phyloP scores from a whole-genome alignment of 2,797 vertebrate species.

The Lutjanus argentimaculatus region DNA sequence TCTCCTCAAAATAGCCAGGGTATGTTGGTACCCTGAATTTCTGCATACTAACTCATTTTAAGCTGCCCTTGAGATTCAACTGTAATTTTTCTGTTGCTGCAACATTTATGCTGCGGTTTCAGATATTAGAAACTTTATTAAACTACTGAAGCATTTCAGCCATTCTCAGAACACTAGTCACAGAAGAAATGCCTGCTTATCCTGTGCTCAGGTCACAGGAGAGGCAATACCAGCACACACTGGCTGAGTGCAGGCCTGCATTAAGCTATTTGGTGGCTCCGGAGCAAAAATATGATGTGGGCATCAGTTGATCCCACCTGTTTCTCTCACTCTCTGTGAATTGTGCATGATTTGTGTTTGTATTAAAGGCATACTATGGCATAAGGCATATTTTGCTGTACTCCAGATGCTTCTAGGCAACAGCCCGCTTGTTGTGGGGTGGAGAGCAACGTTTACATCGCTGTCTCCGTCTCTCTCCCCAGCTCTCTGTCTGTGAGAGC shows the following conservation, averaged over 20 bases:
- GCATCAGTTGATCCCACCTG: neutral
- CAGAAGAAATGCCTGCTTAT: neutral
- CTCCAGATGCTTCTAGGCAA: too few species aligned
- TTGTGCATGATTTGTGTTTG: neutral
- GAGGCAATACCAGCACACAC: neutral
- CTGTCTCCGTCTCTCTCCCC: too few species aligned
- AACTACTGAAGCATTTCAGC: neutral
- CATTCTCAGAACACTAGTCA: neutral
- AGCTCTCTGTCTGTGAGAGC: too few species aligned
- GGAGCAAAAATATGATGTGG: neutral
- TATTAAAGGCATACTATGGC: too few species aligned
- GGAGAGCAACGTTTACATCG: too few species aligned
- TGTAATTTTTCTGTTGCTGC: neutral
- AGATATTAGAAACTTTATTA: neutral
- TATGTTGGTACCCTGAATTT: neutral
- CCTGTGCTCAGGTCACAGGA: neutral
- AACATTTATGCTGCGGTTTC: neutral
- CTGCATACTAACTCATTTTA: slow-evolving; percentile 7
- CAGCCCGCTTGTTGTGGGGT: too few species aligned
- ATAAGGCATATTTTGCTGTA: too few species aligned
- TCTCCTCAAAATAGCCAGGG: neutral
- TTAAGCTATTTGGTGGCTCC: neutral
- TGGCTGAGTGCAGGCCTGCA: neutral
- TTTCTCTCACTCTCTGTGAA: neutral
- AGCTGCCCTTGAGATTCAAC: slow-evolving; percentile 1